These are phyloP conservation scores for Triplophysa bombifrons DNA, from an alignment of 2,797 vertebrate species.

Conservation along the genomic window DNA sequence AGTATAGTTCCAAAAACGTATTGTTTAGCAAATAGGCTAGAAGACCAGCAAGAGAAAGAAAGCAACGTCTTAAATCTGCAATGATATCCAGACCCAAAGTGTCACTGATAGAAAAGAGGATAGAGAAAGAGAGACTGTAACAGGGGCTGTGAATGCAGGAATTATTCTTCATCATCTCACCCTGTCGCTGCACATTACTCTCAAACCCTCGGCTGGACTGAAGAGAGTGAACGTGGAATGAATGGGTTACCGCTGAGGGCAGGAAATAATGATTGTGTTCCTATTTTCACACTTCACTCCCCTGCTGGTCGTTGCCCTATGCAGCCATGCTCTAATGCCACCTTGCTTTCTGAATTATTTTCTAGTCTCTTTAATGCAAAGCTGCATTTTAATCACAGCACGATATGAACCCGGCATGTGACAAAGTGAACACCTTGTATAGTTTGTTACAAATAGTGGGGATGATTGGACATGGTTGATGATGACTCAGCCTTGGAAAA, in stretches of 20 bases:
- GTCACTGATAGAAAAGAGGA: constrained; percentile 68
- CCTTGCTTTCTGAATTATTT: constrained; percentile 73
- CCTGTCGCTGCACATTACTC: constrained; percentile 84
- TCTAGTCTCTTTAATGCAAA: constrained; percentile 62
- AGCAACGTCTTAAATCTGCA: constrained; percentile 80
- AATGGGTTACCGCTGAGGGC: constrained; percentile 76
- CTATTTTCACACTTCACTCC: constrained; percentile 81
- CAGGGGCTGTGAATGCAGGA: constrained; percentile 80
- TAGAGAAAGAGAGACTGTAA: constrained; percentile 67
- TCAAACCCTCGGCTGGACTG: constrained; percentile 79
- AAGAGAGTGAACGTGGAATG: constrained; percentile 76
- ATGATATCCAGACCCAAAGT: constrained; percentile 85
- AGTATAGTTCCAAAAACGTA: no score
- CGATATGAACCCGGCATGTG: constrained; percentile 52
- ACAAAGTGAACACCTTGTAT: constrained; percentile 68
- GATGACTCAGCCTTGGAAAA: constrained; percentile 1
- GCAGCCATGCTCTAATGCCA: constrained; percentile 76
- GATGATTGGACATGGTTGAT: constrained; percentile 34
- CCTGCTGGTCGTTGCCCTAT: constrained; percentile 75
- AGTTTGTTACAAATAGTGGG: constrained; percentile 60
- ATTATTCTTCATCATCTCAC: constrained; percentile 88
- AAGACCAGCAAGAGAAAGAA: constrained; percentile 64
- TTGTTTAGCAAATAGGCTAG: constrained; percentile 14
- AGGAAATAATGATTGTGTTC: constrained; percentile 81
- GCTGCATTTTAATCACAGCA: constrained; percentile 54